Conservation (phyloP, 2,113 vertebrate genomes). For the Struthidea cinerea region DNA sequence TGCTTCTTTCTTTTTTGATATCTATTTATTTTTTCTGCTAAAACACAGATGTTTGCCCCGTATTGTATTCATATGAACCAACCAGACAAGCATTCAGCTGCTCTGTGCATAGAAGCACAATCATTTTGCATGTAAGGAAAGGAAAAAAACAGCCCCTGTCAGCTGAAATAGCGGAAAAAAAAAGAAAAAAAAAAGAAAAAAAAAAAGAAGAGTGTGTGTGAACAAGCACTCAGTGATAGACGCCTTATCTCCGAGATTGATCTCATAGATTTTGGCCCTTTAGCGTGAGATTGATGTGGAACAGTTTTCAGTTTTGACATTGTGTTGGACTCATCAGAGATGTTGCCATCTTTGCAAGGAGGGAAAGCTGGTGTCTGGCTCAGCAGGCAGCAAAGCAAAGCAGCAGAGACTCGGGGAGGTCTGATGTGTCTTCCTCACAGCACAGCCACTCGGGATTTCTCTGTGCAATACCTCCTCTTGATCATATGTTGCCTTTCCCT, state of each 20-base stretch:
- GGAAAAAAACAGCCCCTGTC: neutral
- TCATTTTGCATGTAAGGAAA: neutral
- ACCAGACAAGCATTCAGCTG: neutral
- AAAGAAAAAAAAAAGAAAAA: no score
- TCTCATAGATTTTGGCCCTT: neutral
- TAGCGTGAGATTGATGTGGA: neutral
- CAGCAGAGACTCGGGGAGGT: neutral
- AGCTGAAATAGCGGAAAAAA: neutral
- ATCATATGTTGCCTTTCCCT: neutral
- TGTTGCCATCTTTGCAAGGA: neutral
- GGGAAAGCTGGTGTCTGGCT: neutral
- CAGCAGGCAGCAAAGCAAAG: neutral
- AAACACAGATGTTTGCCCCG: neutral
- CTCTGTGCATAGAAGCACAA: neutral
- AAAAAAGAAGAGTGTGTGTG: neutral
- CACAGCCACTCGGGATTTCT: neutral
- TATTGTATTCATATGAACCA: neutral
- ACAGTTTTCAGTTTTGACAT: slow-evolving; percentile 12
- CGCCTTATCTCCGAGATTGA: neutral
- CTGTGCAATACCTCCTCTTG: neutral
- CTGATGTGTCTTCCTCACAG: neutral
- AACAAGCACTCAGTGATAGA: neutral
- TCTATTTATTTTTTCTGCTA: neutral
- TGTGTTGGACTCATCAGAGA: neutral
- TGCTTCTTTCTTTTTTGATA: neutral